Evolutionary conservation across 2,888 invertebrate species (phyloP).

Genomic region (Sussaba pulchella): DNA sequence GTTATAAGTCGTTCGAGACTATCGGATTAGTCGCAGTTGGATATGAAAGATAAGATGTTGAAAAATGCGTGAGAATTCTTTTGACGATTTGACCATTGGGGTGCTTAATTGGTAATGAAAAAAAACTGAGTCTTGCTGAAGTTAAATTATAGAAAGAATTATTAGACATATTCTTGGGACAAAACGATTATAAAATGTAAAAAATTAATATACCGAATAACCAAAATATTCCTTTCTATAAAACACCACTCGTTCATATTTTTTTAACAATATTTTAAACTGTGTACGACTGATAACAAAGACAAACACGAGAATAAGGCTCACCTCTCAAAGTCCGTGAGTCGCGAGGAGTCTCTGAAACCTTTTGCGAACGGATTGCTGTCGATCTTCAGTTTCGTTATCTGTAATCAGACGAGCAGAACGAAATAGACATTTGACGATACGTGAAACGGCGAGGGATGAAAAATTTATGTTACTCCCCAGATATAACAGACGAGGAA

Average conservation of each 20-base stretch:
- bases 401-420: constrained; percentile 85
- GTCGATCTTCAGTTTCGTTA: constrained; percentile 94
- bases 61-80: too few species aligned
- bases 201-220: too few species aligned
- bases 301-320: constrained; percentile 70
- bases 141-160: too few species aligned
- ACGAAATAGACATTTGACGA: constrained; percentile 26
- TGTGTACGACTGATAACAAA: background rate
- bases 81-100: too few species aligned
- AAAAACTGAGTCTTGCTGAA: too few species aligned
- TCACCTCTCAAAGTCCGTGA: constrained; percentile 91
- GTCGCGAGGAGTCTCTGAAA: constrained; percentile 92
- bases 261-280: too few species aligned
- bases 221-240: too few species aligned
- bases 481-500: constrained; percentile 5
- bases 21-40: background rate
- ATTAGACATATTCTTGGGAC: too few species aligned
- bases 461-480: constrained; percentile 34
- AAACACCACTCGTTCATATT: too few species aligned
- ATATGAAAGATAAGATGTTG: too few species aligned
- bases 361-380: constrained; percentile 95
- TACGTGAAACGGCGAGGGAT: constrained; percentile 12
- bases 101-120: too few species aligned
- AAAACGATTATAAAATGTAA: too few species aligned
- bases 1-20: constrained; percentile 33